phyloP scores from a whole-genome alignment of 2,797 vertebrate genomes.

The Sebastes itinus region DNA sequence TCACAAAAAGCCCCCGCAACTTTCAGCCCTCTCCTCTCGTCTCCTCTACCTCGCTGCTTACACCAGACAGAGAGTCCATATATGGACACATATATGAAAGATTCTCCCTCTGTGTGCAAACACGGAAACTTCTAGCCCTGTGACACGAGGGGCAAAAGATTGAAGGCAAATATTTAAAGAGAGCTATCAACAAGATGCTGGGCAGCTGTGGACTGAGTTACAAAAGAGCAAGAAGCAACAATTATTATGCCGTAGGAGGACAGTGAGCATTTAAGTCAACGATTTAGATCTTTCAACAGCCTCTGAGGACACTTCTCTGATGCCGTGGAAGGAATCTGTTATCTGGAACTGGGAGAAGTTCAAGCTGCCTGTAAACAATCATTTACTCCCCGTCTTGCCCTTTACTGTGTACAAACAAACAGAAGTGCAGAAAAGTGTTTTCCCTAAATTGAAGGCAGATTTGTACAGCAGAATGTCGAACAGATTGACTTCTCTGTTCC shows the following conservation, averaged over 20 bases:
- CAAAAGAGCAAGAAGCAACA: slow-evolving; percentile 6
- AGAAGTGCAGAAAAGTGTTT: slow-evolving; percentile 17
- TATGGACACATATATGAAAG: slow-evolving; percentile 77
- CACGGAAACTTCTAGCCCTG: slow-evolving; percentile 71
- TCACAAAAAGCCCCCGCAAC: slow-evolving; percentile 72
- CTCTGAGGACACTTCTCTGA: slow-evolving; percentile 27
- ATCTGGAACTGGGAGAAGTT: slow-evolving; percentile 64
- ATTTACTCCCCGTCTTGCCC: slow-evolving; percentile 40
- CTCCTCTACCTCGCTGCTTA: slow-evolving; percentile 57
- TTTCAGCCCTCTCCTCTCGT: slow-evolving; percentile 55
- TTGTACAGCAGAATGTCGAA: not conserved
- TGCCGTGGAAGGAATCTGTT: slow-evolving; percentile 67
- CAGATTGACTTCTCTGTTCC: not conserved
- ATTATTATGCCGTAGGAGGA: slow-evolving; percentile 3
- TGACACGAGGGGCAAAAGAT: slow-evolving; percentile 67
- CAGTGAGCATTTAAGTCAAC: slow-evolving; percentile 26
- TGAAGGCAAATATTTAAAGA: slow-evolving; percentile 74
- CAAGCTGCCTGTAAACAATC: slow-evolving; percentile 67
- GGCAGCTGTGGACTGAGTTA: slow-evolving; percentile 31
- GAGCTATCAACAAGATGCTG: slow-evolving; percentile 48
- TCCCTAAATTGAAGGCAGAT: slow-evolving; percentile 9
- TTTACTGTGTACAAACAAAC: slow-evolving; percentile 47
- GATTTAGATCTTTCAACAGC: slow-evolving; percentile 41
- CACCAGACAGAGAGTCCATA: slow-evolving; percentile 74
- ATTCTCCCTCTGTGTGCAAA: slow-evolving; percentile 64